phyloP scores from a whole-genome alignment of 2,797 vertebrate genomes.

The Poeciliopsis turneri region DNA sequence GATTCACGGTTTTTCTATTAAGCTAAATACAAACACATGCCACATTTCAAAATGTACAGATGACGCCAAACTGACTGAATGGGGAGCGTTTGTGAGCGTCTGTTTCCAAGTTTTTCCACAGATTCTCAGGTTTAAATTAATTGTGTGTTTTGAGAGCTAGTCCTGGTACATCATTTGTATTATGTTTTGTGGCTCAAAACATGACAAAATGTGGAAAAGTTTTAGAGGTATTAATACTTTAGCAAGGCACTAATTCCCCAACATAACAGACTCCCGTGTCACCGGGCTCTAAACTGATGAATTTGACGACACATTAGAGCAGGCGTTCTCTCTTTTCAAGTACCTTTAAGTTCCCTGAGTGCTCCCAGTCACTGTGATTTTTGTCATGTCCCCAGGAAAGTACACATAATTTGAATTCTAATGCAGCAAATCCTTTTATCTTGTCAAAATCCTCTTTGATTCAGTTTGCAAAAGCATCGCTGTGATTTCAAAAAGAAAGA shows the following conservation, averaged over 20 bases:
- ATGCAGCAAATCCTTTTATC: slow-evolving; percentile 75
- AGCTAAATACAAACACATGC: neutral
- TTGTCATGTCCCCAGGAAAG: slow-evolving; percentile 58
- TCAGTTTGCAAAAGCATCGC: slow-evolving; percentile 56
- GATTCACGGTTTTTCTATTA: neutral
- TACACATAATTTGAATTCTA: slow-evolving; percentile 71
- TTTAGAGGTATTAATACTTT: slow-evolving; percentile 1
- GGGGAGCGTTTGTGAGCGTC: neutral
- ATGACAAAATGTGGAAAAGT: neutral
- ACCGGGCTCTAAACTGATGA: slow-evolving; percentile 19
- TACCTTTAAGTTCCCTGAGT: slow-evolving; percentile 62
- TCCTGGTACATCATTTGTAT: neutral
- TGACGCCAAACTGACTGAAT: neutral
- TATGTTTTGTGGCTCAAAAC: neutral
- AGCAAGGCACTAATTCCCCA: slow-evolving; percentile 12
- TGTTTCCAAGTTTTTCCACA: neutral
- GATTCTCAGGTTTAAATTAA: neutral
- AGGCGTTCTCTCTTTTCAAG: slow-evolving; percentile 46
- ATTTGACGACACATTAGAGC: slow-evolving; percentile 45
- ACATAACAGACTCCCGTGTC: slow-evolving; percentile 6
- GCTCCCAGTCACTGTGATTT: slow-evolving; percentile 57
- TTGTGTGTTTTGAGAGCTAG: neutral
- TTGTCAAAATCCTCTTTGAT: slow-evolving; percentile 74
- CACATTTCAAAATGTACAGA: neutral
- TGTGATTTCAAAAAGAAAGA: slow-evolving; percentile 62